phyloP scores from a whole-genome alignment of 2,113 vertebrate species.

The Tautogolabrus adspersus region DNA sequence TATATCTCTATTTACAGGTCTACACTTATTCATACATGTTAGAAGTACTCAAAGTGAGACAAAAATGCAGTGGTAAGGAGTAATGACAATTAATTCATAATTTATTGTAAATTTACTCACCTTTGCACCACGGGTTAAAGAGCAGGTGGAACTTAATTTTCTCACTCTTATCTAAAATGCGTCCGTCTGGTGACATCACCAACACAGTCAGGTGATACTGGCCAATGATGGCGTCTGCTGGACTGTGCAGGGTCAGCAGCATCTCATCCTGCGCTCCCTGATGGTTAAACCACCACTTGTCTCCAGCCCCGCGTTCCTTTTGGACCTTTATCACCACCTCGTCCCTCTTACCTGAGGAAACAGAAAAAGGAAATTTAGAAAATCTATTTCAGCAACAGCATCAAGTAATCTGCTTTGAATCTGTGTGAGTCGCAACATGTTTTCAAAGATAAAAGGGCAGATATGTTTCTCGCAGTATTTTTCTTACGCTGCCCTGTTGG shows the following conservation, averaged over 20 bases:
- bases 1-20: too few species aligned
- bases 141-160: slow-evolving; percentile 87
- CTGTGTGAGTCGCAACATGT: not conserved
- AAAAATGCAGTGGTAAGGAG: too few species aligned
- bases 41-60: too few species aligned
- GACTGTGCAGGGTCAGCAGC: slow-evolving; percentile 83
- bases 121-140: slow-evolving; percentile 95
- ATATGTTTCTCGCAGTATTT: too few species aligned
- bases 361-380: not conserved
- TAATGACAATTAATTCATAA: too few species aligned
- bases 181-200: slow-evolving; percentile 75
- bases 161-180: slow-evolving; percentile 66
- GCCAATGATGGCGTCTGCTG: slow-evolving; percentile 87
- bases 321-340: slow-evolving; percentile 80
- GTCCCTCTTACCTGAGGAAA: slow-evolving; percentile 80
- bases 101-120: too few species aligned
- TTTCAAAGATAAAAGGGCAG: not conserved
- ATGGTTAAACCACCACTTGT: slow-evolving; percentile 81
- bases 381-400: too few species aligned
- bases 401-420: too few species aligned
- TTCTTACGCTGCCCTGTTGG: too few species aligned
- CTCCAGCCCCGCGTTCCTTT: slow-evolving; percentile 14
- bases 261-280: slow-evolving; percentile 70
- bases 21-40: too few species aligned
- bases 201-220: slow-evolving; percentile 83